phyloP scores from a whole-genome alignment of 2,888 invertebrate species.

The Ophion slaviceki region DNA sequence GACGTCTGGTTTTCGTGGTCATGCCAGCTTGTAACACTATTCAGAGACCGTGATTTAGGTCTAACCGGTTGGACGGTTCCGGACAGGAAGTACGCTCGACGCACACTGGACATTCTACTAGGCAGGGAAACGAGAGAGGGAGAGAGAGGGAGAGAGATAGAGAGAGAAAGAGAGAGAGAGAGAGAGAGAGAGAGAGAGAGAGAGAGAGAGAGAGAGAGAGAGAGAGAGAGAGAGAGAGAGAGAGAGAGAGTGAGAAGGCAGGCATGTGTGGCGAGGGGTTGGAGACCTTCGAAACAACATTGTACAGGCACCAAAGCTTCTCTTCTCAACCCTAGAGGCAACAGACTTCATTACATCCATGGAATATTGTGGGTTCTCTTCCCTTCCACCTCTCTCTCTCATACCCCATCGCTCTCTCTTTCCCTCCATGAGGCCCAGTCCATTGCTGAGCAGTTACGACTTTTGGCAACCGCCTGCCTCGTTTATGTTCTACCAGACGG shows the following conservation, averaged over 20 bases:
- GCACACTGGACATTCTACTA: slow-evolving; percentile 42
- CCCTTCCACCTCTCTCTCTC: slow-evolving; percentile 31
- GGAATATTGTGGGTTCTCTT: slow-evolving; percentile 65
- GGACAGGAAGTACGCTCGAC: slow-evolving; percentile 70
- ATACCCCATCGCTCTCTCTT: slow-evolving; percentile 3
- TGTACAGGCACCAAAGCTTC: slow-evolving; percentile 31
- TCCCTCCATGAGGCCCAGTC: slow-evolving; percentile 16
- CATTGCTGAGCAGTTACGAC: slow-evolving; percentile 43
- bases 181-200: too few relatives aligned
- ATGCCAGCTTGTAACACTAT: slow-evolving; percentile 68
- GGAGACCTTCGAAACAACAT: slow-evolving; percentile 49
- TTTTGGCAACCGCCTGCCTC: slow-evolving; percentile 28
- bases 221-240: neutral
- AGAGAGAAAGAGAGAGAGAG: neutral
- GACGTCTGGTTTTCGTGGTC: slow-evolving; percentile 64
- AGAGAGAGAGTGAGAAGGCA: neutral
- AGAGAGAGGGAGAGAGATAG: neutral
- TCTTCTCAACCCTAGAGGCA: slow-evolving; percentile 52
- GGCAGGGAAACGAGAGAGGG: slow-evolving; percentile 1
- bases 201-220: neutral
- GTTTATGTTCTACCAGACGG: slow-evolving; percentile 7
- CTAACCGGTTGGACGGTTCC: slow-evolving; percentile 71
- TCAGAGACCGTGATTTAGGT: slow-evolving; percentile 71
- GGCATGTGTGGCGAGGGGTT: slow-evolving; percentile 23
- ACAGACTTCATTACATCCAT: slow-evolving; percentile 69